These are phyloP conservation scores for Neolamprologus sp. DNA, from an alignment of 2,113 vertebrate genomes.

Conservation along the genomic window DNA sequence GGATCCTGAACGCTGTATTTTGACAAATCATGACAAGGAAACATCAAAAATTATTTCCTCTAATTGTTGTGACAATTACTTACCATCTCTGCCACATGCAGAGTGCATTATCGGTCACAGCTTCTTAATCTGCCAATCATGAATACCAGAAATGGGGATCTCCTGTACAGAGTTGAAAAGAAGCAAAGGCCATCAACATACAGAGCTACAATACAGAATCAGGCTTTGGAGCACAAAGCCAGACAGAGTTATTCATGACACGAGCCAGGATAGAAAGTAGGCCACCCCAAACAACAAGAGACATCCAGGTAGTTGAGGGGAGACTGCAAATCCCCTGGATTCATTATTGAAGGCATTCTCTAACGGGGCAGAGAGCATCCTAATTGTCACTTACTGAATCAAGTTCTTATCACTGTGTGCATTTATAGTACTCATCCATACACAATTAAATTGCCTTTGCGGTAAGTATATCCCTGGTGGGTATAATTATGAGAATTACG, in stretches of 20 bases:
- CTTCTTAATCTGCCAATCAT: not conserved
- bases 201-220: not conserved
- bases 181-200: not conserved
- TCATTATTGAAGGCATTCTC: slow-evolving; percentile 44
- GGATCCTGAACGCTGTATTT: not conserved
- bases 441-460: slow-evolving; percentile 41
- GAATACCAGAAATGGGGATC: not conserved
- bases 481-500: slow-evolving; percentile 53
- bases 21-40: not conserved
- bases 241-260: slow-evolving; percentile 51
- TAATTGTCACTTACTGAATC: slow-evolving; percentile 47
- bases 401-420: slow-evolving; percentile 33
- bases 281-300: slow-evolving; percentile 52
- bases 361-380: slow-evolving; percentile 29
- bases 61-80: not conserved
- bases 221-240: slow-evolving; percentile 24
- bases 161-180: not conserved
- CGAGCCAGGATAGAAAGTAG: slow-evolving; percentile 43
- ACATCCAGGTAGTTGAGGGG: slow-evolving; percentile 47
- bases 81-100: not conserved
- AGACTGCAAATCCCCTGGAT: slow-evolving; percentile 34
- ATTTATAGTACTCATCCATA: slow-evolving; percentile 36
- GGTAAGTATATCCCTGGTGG: slow-evolving; percentile 45
- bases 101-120: not conserved
- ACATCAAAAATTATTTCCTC: not conserved